A percentile compares a stretch with the other conserved stretches of the same genome.
These are phyloP conservation scores for Spicauda simplicius DNA, from an alignment of 2,888 invertebrate species.

Conservation along the genomic window DNA sequence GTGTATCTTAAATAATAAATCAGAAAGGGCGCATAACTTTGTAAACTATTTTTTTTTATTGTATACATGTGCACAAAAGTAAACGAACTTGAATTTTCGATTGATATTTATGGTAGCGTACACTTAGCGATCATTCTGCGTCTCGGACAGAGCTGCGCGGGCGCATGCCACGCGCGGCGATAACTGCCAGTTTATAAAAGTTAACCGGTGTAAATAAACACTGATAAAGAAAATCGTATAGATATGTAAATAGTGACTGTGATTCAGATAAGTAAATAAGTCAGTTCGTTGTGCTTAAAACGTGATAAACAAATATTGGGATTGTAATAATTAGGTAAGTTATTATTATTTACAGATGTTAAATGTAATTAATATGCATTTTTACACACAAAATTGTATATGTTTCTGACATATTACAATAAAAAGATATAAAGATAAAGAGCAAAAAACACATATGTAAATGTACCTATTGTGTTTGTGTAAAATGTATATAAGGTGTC, in stretches of 20 bases:
- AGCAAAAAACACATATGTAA: too few species aligned
- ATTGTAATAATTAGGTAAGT: neutral
- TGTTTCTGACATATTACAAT: too few species aligned
- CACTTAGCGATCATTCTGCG: neutral
- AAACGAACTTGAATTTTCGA: conserved; percentile 3
- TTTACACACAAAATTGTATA: too few species aligned
- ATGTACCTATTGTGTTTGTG: too few species aligned
- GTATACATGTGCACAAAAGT: neutral
- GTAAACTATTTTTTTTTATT: too few species aligned
- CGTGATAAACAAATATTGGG: neutral
- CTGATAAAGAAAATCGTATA: neutral
- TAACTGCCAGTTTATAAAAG: neutral
- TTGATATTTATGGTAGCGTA: conserved; percentile 9
- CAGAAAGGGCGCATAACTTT: too few species aligned
- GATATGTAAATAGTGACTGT: neutral
- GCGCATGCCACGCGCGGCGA: conserved; percentile 21
- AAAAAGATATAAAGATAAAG: too few species aligned
- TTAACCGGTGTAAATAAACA: neutral
- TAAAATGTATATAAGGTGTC: too few species aligned
- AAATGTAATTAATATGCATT: too few species aligned
- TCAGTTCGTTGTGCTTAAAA: neutral
- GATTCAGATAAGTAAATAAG: neutral
- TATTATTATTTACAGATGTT: too few species aligned
- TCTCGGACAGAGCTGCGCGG: conserved; percentile 13
- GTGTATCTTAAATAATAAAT: too few species aligned